Base-by-base conservation (phyloP, 2,797 vertebrate species). In the Poecilia velifera region DNA sequence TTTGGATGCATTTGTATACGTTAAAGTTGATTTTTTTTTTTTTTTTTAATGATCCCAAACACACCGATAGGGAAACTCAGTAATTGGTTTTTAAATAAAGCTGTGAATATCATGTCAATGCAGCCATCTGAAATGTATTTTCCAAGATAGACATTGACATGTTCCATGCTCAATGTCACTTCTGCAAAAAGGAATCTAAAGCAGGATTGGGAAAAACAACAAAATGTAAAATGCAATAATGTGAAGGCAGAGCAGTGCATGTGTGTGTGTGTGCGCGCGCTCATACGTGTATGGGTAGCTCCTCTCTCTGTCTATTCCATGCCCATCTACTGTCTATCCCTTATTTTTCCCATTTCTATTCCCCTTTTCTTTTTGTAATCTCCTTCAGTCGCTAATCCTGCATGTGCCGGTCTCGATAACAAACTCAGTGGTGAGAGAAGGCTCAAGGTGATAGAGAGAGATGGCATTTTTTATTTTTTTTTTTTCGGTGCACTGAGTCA, bases 351-450 rank as follows among this genome's bases (percentile, higher is more conserved):
- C n/a, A 59, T 59, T 75, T 75, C 57, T 43, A 62, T 75, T 76
- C 76, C 73, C 36, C 87, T 76, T 80, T 74, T 64, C 76, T 57
- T 70, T 74, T 83, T 81, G 73, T 76, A 81, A 84, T 81, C 85
- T 71, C 78, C 90, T 88, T 90, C 88, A 81, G 72, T 59, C 72
- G n/a, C 89, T 94, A 95, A 94, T 94, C 93, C 93, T 83, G 89
- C 87, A 86, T 93, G 90, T 94, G 93, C 82, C 86, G 88, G 87
- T 91, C 92, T 92, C 90, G 94, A 94, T 94, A 94, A 94, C 92
- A 92, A 93, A 92, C 90, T 89, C 91, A 70, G 90, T 81, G 86
- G 89, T 28, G 84, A 86, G 87, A 88, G 91, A 93, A 89, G 86
- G 90, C 91, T 93, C 73, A 66, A 88, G 85, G 86, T 91, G 91